These are phyloP conservation scores for Bombus turneri DNA, from an alignment of 1,140 invertebrate species.

Conservation along the genomic window DNA sequence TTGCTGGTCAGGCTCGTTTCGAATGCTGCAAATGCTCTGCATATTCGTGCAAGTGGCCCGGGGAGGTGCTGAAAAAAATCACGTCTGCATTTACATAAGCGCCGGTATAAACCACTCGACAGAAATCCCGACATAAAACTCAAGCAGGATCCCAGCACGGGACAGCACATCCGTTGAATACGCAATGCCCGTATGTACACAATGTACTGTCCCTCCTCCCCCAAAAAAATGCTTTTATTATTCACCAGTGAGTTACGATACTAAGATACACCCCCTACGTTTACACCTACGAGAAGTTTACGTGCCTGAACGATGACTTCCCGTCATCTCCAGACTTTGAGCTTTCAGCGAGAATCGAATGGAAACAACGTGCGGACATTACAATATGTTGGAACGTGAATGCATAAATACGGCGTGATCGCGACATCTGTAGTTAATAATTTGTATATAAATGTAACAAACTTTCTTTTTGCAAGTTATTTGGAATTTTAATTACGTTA, in stretches of 20 bases:
- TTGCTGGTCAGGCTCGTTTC: constrained; percentile 53
- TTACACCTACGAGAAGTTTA: constrained; percentile 32
- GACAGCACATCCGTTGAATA: constrained; percentile 80
- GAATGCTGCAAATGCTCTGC: constrained; percentile 63
- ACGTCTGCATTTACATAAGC: constrained; percentile 83
- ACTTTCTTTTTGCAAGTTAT: too few relatives aligned
- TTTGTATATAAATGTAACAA: neutral
- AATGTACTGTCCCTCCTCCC: constrained; percentile 54
- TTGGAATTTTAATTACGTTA: neutral
- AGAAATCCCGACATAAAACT: constrained; percentile 80
- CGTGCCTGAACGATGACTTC: neutral
- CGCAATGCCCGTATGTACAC: constrained; percentile 72
- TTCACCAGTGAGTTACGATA: constrained; percentile 65
- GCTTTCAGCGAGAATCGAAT: neutral
- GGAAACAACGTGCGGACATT: neutral
- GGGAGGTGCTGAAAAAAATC: constrained; percentile 81
- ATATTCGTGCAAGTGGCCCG: constrained; percentile 50
- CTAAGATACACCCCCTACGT: constrained; percentile 43
- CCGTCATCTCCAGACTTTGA: neutral
- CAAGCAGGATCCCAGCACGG: constrained; percentile 77
- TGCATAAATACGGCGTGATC: too few relatives aligned
- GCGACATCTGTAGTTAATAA: neutral
- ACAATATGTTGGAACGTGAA: neutral
- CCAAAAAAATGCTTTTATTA: constrained; percentile 75
- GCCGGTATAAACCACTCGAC: constrained; percentile 82